phyloP scores from a whole-genome alignment of 2,888 invertebrate species.

The Nephrotoma appendiculata region DNA sequence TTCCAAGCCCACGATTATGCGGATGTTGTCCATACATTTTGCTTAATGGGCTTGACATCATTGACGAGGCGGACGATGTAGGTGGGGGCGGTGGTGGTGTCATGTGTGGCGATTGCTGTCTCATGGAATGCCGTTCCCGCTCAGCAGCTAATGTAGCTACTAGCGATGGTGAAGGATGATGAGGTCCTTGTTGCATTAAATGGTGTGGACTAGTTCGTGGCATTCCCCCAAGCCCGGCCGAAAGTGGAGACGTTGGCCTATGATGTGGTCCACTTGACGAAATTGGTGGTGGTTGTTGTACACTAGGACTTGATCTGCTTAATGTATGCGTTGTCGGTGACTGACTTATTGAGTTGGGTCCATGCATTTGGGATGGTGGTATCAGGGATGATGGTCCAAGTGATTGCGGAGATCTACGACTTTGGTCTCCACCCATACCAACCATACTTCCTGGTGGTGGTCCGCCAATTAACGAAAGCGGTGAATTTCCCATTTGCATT shows the following conservation, averaged over 20 bases:
- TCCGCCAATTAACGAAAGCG: conserved; percentile 23
- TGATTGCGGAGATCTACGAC: conserved; percentile 28
- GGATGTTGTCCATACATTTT: conserved; percentile 34
- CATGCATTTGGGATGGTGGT: conserved; percentile 6
- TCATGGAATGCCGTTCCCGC: conserved; percentile 30
- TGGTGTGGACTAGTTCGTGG: conserved; percentile 33
- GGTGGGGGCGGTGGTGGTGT: conserved; percentile 34
- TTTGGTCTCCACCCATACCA: conserved; percentile 16
- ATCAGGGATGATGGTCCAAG: background rate
- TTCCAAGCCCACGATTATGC: conserved; percentile 33
- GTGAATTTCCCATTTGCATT: conserved; percentile 21
- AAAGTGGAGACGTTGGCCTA: conserved; percentile 30
- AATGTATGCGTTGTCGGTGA: conserved; percentile 16
- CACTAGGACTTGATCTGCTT: conserved; percentile 33
- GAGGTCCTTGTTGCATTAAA: conserved; percentile 32
- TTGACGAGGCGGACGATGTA: conserved; percentile 30
- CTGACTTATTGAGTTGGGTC: conserved; percentile 20
- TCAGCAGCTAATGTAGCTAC: conserved; percentile 32
- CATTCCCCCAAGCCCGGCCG: conserved; percentile 25
- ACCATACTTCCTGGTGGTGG: conserved; percentile 17
- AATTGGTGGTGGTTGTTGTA: conserved; percentile 22
- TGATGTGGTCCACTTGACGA: conserved; percentile 20
- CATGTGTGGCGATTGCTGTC: conserved; percentile 34
- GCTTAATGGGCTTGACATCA: conserved; percentile 32
- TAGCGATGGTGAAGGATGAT: conserved; percentile 31